Evolutionary conservation across 2,113 vertebrate species (phyloP).

Genomic region (Lethenteron reissneri): DNA sequence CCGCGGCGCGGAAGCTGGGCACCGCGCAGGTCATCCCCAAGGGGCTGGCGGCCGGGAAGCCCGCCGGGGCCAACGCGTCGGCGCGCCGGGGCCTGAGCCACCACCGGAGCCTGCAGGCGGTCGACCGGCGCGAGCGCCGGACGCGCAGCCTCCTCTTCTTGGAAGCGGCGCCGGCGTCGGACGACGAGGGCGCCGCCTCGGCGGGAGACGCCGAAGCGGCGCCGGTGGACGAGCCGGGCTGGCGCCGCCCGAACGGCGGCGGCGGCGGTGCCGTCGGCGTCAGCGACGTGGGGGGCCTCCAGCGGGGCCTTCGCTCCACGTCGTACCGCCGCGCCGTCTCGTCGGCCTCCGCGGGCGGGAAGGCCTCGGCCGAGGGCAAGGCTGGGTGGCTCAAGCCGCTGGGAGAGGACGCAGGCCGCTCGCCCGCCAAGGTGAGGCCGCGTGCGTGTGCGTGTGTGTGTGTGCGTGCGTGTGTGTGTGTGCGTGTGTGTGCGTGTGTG

Average conservation of each 20-base stretch:
- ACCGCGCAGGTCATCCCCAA: slow-evolving; percentile 70
- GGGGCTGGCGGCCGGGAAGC: slow-evolving; percentile 32
- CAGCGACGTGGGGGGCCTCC: slow-evolving; percentile 34
- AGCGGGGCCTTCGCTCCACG: slow-evolving; percentile 52
- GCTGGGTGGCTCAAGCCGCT: background rate
- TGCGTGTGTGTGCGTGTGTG: background rate
- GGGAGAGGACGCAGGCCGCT: background rate
- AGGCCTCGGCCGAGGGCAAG: background rate
- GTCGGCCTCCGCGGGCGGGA: background rate
- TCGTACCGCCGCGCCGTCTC: slow-evolving; percentile 70
- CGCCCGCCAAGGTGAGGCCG: background rate
- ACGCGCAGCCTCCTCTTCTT: slow-evolving; percentile 56
- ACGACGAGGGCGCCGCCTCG: slow-evolving; percentile 8
- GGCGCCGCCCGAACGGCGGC: slow-evolving; percentile 14
- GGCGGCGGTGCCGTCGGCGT: slow-evolving; percentile 28
- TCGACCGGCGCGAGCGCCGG: slow-evolving; percentile 25
- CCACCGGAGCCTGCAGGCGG: slow-evolving; percentile 18
- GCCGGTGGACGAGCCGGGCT: slow-evolving; percentile 20
- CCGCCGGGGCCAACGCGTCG: slow-evolving; percentile 15
- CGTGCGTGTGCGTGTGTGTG: background rate
- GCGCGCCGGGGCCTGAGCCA: slow-evolving; percentile 12
- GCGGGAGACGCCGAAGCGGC: slow-evolving; percentile 21
- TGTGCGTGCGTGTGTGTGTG: background rate
- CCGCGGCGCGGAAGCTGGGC: slow-evolving; percentile 45
- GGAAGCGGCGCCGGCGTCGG: slow-evolving; percentile 17